Base-by-base conservation (phyloP, 2,113 vertebrate genomes). In the Craseonycteris thonglongyai region DNA sequence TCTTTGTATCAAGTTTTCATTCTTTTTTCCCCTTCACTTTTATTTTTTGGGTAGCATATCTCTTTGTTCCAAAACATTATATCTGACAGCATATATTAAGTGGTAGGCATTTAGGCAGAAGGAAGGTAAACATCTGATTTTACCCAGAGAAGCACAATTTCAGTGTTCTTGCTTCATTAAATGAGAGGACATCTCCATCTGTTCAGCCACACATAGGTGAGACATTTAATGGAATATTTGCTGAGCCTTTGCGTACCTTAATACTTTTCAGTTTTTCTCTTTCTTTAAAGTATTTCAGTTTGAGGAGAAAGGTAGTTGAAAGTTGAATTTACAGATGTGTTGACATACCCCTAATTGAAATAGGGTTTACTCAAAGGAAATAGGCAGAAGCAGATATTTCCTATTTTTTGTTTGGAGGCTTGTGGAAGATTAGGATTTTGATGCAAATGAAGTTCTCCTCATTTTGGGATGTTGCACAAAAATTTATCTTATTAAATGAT, bases 281-380 rank as follows among this genome's bases (percentile, higher is more conserved):
- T 3, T 7, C 24, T 42, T 22, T 26, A 78, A 42, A 76, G 33
- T 51, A 7, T 88, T 69, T 58, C 24, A 54, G 8, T 93, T 76
- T 80, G 54, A 76, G 45, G 80, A 79, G 69, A 91, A 65, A 85
- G 38, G 54, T 75, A 96, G n/a, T 51, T 58, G 24, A 61, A 80
- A 78, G 51, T 54, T 80, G 54, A 71, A 59, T 24, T 71, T n/a
- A 42, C 19, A 71, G 10, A 63, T 79, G 28, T 54, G 59, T 81
- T 65, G 59, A 47, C 16, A 45, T 63, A 74, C 6, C 30, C 82
- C 40, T 58, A 58, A 76, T 12, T 5, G 2, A 91, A 68, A 33
- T 38, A 72, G 51, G 21, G 22, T 26, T 79, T 40, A 78, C 22
- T 65, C 26, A 83, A 75, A 65, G 56, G 45, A 82, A 35, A 87